phyloP scores from a whole-genome alignment of 2,888 invertebrate species.

The Melinaea marsaeus region DNA sequence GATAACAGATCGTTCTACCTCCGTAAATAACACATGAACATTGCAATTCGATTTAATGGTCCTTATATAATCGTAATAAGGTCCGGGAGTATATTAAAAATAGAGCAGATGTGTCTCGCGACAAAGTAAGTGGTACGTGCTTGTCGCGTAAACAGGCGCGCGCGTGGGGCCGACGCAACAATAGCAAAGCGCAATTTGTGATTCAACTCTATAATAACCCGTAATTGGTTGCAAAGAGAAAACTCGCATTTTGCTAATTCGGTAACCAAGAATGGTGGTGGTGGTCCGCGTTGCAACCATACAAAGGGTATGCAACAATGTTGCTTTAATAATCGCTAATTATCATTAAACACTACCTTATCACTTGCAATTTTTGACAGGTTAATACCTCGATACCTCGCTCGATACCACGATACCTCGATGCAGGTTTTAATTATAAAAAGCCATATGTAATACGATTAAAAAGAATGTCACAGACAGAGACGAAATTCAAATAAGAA shows the following conservation, averaged over 20 bases:
- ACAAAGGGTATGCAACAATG: constrained; percentile 34
- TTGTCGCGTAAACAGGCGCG: constrained; percentile 65
- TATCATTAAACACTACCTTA: constrained; percentile 12
- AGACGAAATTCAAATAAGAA: constrained; percentile 65
- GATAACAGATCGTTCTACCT: constrained; percentile 65
- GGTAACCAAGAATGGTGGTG: constrained; percentile 42
- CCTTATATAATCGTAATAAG: constrained; percentile 41
- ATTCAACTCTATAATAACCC: constrained; percentile 65
- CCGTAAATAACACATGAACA: constrained; percentile 20
- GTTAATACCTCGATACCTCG: constrained; percentile 13
- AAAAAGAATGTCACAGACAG: constrained; percentile 44
- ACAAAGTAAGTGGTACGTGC: constrained; percentile 76
- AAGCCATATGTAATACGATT: constrained; percentile 24
- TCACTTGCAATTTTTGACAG: too few relatives aligned
- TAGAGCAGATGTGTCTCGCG: constrained; percentile 66
- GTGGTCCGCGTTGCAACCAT: constrained; percentile 38
- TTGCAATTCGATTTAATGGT: constrained; percentile 31
- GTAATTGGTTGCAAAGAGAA: constrained; percentile 52
- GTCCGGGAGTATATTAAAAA: constrained; percentile 7
- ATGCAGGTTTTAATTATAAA: constrained; percentile 15
- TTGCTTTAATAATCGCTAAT: constrained; percentile 30
- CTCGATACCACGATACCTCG: constrained; percentile 14
- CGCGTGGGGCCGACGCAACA: constrained; percentile 74
- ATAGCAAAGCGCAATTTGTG: constrained; percentile 72
- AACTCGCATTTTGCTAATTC: constrained; percentile 46